These are phyloP conservation scores for Thaumatotibia leucotreta DNA, from an alignment of 1,140 invertebrate genomes.

Conservation along the genomic window DNA sequence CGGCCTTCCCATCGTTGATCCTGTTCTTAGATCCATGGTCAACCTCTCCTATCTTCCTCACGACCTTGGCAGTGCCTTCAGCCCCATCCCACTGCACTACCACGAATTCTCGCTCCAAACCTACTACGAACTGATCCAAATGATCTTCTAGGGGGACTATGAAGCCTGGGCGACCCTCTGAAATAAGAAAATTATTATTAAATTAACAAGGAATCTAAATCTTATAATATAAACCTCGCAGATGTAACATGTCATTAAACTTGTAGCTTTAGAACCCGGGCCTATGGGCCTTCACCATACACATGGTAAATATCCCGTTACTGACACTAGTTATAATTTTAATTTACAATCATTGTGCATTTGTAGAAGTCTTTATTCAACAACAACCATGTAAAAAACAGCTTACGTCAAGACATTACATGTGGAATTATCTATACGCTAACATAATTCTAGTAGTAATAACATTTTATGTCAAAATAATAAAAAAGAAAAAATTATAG, in stretches of 20 bases:
- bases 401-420: too few species aligned
- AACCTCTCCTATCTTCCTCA: constrained; percentile 73
- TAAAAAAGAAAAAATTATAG: too few species aligned
- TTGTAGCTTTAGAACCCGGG: not conserved
- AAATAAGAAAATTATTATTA: not conserved
- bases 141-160: constrained; percentile 80
- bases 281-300: too few species aligned
- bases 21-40: constrained; percentile 77
- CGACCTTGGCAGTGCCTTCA: constrained; percentile 57
- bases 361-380: too few species aligned
- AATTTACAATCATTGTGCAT: too few species aligned
- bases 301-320: too few species aligned
- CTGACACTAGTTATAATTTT: too few species aligned
- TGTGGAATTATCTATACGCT: too few species aligned
- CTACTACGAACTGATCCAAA: constrained; percentile 78
- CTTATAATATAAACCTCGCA: not conserved
- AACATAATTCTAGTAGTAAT: too few species aligned
- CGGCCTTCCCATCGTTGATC: constrained; percentile 90
- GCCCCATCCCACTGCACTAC: constrained; percentile 81
- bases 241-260: not conserved
- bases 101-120: constrained; percentile 76
- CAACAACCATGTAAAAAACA: too few species aligned
- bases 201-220: not conserved
- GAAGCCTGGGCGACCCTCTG: constrained; percentile 56
- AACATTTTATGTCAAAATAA: too few species aligned